Conservation (phyloP, 2,888 invertebrate species). For the Tridacna gigas region DNA sequence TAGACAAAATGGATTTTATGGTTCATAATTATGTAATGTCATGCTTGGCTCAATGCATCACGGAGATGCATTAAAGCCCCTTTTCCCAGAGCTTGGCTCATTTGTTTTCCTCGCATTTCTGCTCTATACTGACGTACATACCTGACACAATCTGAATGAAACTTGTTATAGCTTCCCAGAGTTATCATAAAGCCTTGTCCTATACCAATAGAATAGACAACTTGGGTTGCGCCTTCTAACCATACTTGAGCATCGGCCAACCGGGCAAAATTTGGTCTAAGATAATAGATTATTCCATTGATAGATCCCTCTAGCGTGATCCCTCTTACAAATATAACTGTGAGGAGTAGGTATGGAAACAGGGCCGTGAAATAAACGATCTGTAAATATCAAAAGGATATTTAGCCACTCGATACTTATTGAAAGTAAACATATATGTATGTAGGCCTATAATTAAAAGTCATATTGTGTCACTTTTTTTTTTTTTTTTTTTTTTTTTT, state of each 20-base stretch:
- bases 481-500: no score
- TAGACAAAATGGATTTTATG: no score
- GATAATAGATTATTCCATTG: constrained; percentile 90
- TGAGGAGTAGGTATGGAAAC: constrained; percentile 70
- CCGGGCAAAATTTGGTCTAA: constrained; percentile 90
- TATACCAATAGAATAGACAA: constrained; percentile 45
- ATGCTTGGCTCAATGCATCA: no score
- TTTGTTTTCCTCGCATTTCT: no score
- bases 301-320: constrained; percentile 87
- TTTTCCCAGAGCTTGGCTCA: no score
- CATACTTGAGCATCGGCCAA: constrained; percentile 86
- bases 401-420: no score
- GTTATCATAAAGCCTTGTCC: constrained; percentile 48
- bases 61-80: no score
- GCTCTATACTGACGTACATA: neutral
- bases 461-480: no score
- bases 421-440: no score
- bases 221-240: constrained; percentile 48
- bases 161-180: constrained; percentile 49
- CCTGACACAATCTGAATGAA: constrained; percentile 38
- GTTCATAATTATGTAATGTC: no score
- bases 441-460: no score
- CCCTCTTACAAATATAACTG: constrained; percentile 68
- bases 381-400: constrained; percentile 35
- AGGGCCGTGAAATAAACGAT: constrained; percentile 75